Evolutionary conservation across 2,888 invertebrate species (phyloP).

Genomic region (Mimumesa dahlbomi): DNA sequence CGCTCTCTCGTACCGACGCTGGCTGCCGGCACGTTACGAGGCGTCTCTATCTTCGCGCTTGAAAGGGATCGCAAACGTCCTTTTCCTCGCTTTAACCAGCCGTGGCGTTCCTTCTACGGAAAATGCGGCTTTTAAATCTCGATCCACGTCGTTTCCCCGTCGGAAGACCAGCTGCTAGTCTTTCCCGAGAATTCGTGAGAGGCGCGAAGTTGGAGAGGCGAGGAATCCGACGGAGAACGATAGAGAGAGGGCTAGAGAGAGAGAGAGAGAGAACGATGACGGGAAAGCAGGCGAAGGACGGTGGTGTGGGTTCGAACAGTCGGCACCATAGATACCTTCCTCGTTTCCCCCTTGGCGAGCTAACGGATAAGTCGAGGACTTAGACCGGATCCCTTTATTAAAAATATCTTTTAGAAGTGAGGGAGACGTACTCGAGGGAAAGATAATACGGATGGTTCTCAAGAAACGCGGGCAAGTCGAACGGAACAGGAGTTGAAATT

Average conservation of each 20-base stretch:
- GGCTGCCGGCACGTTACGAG: slow-evolving; percentile 15
- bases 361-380: slow-evolving; percentile 50
- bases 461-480: slow-evolving; percentile 8
- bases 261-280: not conserved
- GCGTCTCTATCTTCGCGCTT: slow-evolving; percentile 46
- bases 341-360: slow-evolving; percentile 17
- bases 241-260: not conserved
- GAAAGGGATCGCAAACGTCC: slow-evolving; percentile 59
- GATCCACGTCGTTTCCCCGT: slow-evolving; percentile 50
- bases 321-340: slow-evolving; percentile 3
- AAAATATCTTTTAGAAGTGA: slow-evolving; percentile 53
- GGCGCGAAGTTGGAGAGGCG: not conserved
- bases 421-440: slow-evolving; percentile 9
- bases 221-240: too few relatives aligned
- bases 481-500: slow-evolving; percentile 37
- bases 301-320: slow-evolving; percentile 23
- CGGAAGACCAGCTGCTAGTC: slow-evolving; percentile 42
- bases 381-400: slow-evolving; percentile 57
- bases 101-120: slow-evolving; percentile 46
- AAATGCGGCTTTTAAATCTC: slow-evolving; percentile 64
- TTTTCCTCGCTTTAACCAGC: slow-evolving; percentile 45
- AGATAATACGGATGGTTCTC: slow-evolving; percentile 21
- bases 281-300: not conserved
- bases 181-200: slow-evolving; percentile 11
- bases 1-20: slow-evolving; percentile 3